A percentile compares a stretch with the other conserved stretches of the same genome.
Conservation (phyloP, 1,140 invertebrate genomes). For the Helicoverpa armigera region DNA sequence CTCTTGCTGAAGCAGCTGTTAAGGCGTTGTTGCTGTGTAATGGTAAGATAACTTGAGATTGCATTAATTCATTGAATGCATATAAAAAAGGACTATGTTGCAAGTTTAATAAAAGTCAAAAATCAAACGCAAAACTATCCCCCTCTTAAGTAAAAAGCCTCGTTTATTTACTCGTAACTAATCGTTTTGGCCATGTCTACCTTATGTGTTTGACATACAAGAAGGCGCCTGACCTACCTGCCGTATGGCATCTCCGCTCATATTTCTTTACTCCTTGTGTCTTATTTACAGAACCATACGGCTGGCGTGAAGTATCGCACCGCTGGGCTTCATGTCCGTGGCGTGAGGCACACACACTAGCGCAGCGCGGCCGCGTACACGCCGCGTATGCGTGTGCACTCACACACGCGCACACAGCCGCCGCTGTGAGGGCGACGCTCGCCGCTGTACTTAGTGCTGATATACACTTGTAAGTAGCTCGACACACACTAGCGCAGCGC, state of each 20-base stretch:
- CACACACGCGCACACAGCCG: conserved; percentile 7
- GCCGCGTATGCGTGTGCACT: conserved; percentile 65
- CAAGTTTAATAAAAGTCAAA: too few species aligned
- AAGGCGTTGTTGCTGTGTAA: conserved; percentile 47
- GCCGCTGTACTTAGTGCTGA: conserved; percentile 42
- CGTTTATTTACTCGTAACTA: fast-evolving
- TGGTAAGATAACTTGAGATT: conserved; percentile 49
- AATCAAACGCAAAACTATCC: too few species aligned
- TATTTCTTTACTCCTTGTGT: neutral
- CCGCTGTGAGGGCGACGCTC: neutral
- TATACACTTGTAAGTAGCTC: conserved; percentile 59
- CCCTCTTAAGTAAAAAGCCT: too few species aligned
- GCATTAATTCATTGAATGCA: too few species aligned
- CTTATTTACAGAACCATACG: neutral
- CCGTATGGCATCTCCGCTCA: too few species aligned
- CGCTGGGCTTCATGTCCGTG: conserved; percentile 52
- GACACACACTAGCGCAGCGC: conserved; percentile 49
- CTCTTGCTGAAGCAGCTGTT: conserved; percentile 62
- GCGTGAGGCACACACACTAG: conserved; percentile 53
- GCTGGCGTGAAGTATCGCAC: neutral
- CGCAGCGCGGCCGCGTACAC: conserved; percentile 56
- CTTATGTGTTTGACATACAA: neutral
- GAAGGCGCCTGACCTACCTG: too few species aligned
- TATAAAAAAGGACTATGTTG: too few species aligned
- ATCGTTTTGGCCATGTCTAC: too few species aligned